Evolutionary conservation across 1,140 invertebrate genomes (phyloP), one percentile per base, ranked within the genome.

Genomic region (Hyphantria cunea): DNA sequence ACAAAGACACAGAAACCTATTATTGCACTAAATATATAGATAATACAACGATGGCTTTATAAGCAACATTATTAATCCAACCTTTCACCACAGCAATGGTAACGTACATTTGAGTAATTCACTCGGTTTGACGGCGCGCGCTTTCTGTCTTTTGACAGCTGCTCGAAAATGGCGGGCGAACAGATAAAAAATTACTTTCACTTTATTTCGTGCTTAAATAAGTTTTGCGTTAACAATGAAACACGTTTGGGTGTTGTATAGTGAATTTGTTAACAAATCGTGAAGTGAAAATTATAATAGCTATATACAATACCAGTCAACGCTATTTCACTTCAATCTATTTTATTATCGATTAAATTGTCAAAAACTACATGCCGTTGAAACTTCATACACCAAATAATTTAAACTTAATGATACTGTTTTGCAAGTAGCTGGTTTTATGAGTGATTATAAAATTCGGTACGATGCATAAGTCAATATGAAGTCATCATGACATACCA

Each of bases 271-370:
- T 75, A 76, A 74, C 66, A 67, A 70, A 61, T 41, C 68, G 60
- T 76, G 71, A 78, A 82, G 76, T 58, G 76, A 74, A 72, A 82
- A 74, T 76, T 73, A 69, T 69, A 69, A 66, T 14, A 53, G 54
- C 54, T 31, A 39, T 25, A 25, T 25, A 25, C 17, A 25, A 25
- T 25, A 25, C 17, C 17, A 25, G 17, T 25, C 17, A 25, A 25
- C 17, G 5, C 17, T 25, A 25, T 25, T 25, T 25, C 17, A 5
- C 17, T 25, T 25, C 17, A 25, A 25, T 25, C 17, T 1, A 25
- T 25, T 25, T 25, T 25, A 25, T 5, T 25, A 25, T 25, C 17
- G 17, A 25, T 5, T 25, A 25, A 25, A 25, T 25, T 25, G 17
- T 25, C 34, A 37, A 37, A 11, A 3, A 1, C 2, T 37, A 10